These are phyloP conservation scores for Nomia melanderi DNA, from an alignment of 1,140 invertebrate genomes.

Conservation along the genomic window DNA sequence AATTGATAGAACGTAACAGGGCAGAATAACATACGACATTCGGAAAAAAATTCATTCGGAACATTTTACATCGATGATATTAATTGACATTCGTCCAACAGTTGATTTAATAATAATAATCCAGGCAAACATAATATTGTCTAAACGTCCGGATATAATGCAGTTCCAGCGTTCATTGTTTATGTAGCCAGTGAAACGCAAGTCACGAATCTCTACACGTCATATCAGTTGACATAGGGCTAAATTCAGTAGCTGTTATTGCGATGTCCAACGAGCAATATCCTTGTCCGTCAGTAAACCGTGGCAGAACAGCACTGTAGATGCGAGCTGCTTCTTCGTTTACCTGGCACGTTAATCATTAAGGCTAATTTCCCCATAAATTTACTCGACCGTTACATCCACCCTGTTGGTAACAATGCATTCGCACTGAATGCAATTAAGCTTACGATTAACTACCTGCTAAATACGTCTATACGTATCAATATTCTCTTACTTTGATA, in stretches of 20 bases:
- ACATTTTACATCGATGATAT: too few species aligned
- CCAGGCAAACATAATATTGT: too few species aligned
- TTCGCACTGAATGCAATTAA: background rate
- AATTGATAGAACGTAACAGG: too few species aligned
- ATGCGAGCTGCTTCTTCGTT: constrained; percentile 10
- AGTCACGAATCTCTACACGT: background rate
- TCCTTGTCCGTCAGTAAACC: background rate
- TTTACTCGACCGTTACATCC: constrained; percentile 22
- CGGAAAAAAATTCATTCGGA: too few species aligned
- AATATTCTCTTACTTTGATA: too few species aligned
- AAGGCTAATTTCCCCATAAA: background rate
- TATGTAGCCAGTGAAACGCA: background rate
- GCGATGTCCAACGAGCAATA: background rate
- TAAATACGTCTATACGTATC: too few species aligned
- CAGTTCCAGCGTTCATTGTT: background rate
- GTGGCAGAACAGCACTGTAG: background rate
- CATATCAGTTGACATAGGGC: background rate
- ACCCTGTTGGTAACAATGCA: background rate
- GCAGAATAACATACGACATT: too few species aligned
- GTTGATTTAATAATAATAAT: background rate
- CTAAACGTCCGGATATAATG: too few species aligned
- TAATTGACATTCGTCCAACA: too few species aligned
- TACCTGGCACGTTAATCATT: background rate
- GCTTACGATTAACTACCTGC: background rate
- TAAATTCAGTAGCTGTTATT: background rate